Conservation (phyloP, 2,113 vertebrate genomes). For the Misgurnus mizolepis region DNA sequence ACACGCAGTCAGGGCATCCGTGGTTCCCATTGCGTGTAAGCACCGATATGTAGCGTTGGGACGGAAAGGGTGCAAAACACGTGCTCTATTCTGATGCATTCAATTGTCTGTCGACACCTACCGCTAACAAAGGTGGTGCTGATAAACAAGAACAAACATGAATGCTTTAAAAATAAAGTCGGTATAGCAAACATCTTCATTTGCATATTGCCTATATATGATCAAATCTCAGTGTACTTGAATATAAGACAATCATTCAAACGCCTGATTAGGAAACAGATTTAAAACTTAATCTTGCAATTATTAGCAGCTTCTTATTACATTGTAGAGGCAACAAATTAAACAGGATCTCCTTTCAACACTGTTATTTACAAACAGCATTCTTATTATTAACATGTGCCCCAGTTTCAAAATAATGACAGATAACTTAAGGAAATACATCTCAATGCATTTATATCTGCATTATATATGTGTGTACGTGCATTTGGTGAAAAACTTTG, state of each 20-base stretch:
- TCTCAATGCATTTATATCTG: not conserved
- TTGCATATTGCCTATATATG: not conserved
- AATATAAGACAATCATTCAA: no score
- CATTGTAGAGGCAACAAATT: not conserved
- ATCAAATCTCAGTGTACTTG: not conserved
- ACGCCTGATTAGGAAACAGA: no score
- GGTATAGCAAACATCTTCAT: not conserved
- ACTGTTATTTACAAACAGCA: not conserved
- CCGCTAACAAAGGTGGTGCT: not conserved
- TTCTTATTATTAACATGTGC: not conserved
- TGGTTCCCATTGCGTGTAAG: slow-evolving; percentile 14
- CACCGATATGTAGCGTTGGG: not conserved
- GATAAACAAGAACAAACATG: not conserved
- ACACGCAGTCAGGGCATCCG: slow-evolving; percentile 61
- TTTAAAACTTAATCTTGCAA: not conserved
- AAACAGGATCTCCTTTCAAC: not conserved
- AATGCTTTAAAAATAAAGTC: not conserved
- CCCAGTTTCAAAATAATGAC: not conserved
- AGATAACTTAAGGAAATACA: not conserved
- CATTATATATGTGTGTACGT: not conserved
- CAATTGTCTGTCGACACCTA: not conserved
- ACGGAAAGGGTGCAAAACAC: not conserved
- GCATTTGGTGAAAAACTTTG: not conserved
- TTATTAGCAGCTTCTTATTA: not conserved
- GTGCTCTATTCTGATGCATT: not conserved